Evolutionary conservation across 2,888 invertebrate genomes (phyloP).

Genomic region (Lathronympha strigana): DNA sequence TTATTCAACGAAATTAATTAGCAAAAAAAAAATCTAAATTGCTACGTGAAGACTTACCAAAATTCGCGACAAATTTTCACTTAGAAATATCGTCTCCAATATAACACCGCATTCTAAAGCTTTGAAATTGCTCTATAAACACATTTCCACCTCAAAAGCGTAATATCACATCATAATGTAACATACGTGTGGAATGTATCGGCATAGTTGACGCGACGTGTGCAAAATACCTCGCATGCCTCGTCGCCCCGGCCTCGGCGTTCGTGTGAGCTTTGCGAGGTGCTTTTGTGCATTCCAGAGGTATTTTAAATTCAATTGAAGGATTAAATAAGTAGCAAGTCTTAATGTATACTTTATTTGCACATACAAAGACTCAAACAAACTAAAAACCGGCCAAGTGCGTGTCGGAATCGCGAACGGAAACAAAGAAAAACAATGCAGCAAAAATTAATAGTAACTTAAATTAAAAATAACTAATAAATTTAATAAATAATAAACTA

Average conservation of each 20-base stretch:
- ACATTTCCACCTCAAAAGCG: background rate
- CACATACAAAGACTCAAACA: no score
- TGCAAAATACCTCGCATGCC: background rate
- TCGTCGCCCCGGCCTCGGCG: background rate
- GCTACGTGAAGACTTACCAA: no score
- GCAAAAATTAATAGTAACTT: no score
- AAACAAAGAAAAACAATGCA: no score
- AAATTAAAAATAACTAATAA: no score
- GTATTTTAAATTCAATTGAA: background rate
- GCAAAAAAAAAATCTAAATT: no score
- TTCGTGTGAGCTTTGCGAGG: background rate
- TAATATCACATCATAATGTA: background rate
- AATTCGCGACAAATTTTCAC: background rate
- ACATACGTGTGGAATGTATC: background rate
- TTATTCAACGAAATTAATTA: no score
- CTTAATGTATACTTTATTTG: no score
- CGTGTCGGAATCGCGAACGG: no score
- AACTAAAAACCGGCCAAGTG: no score
- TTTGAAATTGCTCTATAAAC: constrained; percentile 5
- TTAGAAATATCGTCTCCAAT: background rate
- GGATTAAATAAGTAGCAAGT: no score
- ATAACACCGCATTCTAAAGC: background rate
- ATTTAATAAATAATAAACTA: no score
- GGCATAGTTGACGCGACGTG: constrained; percentile 3
- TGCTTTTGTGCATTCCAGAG: background rate